Evolutionary conservation across 2,797 vertebrate genomes (phyloP).

Genomic region (Acridotheres tristis): DNA sequence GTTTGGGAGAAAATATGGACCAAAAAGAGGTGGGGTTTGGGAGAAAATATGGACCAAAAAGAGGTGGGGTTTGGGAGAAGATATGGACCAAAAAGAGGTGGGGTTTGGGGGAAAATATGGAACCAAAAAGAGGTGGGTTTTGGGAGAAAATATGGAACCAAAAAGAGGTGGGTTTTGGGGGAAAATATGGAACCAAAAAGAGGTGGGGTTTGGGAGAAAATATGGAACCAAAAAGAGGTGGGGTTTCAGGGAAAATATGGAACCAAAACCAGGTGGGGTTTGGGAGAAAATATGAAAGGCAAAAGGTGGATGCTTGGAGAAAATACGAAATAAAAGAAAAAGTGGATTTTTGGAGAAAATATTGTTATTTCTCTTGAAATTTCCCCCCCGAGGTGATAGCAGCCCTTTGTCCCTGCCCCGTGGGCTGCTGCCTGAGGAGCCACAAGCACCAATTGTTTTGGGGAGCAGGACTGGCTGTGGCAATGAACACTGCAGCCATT

Average conservation of each 20-base stretch:
- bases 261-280: neutral
- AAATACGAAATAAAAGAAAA: neutral
- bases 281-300: fast-evolving
- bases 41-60: no score
- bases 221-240: no score
- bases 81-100: no score
- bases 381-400: neutral
- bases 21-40: neutral
- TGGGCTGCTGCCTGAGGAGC: neutral
- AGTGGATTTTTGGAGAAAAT: neutral
- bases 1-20: no score
- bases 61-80: no score
- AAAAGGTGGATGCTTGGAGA: neutral
- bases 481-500: slow-evolving; percentile 42
- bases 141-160: no score
- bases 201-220: no score
- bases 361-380: neutral
- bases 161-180: no score
- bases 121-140: no score
- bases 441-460: slow-evolving; percentile 43
- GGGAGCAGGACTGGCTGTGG: neutral
- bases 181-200: no score
- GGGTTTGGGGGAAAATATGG: no score
- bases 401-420: neutral
- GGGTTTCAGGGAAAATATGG: neutral